Percentiles rank a stretch among this genome's conserved stretches.
These are phyloP conservation scores for Phrynosoma blainvillii DNA, from an alignment of 2,113 vertebrate species.

Conservation along the genomic window DNA sequence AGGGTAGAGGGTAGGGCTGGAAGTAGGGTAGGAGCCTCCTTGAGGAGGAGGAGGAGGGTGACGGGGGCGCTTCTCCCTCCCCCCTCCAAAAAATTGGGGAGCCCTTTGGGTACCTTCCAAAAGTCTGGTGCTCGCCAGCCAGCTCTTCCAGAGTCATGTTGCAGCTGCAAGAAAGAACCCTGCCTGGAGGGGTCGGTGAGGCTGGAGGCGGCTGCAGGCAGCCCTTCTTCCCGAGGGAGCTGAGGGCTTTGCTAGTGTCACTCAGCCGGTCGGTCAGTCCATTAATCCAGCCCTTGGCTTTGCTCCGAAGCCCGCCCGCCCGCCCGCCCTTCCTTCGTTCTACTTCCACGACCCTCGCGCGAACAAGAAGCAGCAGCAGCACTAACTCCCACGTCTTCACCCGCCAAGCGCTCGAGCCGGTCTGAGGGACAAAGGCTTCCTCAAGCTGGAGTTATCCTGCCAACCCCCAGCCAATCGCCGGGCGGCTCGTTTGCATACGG, in stretches of 20 bases:
- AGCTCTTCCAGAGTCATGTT: constrained; percentile 81
- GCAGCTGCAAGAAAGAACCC: constrained; percentile 30
- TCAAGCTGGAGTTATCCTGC: constrained; percentile 44
- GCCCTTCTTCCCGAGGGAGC: not conserved
- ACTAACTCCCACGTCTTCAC: not conserved
- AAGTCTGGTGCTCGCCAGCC: constrained; percentile 69
- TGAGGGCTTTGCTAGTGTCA: not conserved
- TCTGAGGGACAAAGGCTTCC: constrained; percentile 70
- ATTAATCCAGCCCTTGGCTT: not conserved
- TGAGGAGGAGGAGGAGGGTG: too few relatives aligned
- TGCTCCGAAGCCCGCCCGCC: not conserved
- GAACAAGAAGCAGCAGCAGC: not conserved
- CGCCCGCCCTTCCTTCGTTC: not conserved
- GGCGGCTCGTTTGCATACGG: constrained; percentile 50
- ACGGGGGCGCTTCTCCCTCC: too few relatives aligned
- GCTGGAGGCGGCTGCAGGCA: not conserved
- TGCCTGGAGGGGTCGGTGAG: not conserved
- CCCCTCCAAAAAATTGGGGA: not conserved
- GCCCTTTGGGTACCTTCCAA: constrained; percentile 65
- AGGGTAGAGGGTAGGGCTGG: too few relatives aligned
- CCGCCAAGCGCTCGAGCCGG: accelerated
- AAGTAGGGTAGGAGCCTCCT: too few relatives aligned
- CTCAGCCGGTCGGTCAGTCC: not conserved
- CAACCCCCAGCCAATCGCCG: constrained; percentile 61
- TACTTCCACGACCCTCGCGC: too few relatives aligned